A percentile compares a stretch with the other conserved stretches of the same genome.
phyloP scores from a whole-genome alignment of 2,113 vertebrate genomes.

The Rattus norvegicus region DNA sequence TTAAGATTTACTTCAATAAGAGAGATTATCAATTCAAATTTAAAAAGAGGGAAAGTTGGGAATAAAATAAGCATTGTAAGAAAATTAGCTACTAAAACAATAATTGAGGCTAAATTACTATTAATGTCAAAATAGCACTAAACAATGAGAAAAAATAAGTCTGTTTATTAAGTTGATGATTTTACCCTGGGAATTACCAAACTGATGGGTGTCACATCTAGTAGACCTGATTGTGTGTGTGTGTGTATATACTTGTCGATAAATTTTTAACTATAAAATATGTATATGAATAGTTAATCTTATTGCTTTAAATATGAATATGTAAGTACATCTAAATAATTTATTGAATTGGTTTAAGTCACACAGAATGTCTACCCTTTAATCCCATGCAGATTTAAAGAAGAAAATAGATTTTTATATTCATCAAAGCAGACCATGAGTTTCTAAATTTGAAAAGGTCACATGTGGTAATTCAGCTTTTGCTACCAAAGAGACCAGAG shows the following conservation, averaged over 20 bases:
- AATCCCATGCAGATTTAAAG: slow-evolving; percentile 15
- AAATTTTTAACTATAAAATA: background rate
- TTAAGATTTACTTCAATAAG: background rate
- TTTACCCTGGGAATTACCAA: background rate
- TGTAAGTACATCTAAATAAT: background rate
- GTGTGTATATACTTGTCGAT: background rate
- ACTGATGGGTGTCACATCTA: background rate
- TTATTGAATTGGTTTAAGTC: background rate
- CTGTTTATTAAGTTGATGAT: background rate
- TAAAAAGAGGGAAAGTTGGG: background rate
- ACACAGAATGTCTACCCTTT: background rate
- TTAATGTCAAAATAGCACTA: background rate
- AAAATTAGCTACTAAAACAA: background rate
- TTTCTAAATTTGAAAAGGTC: background rate
- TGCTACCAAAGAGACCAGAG: background rate
- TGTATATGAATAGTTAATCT: background rate
- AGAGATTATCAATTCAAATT: background rate
- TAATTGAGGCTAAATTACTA: background rate
- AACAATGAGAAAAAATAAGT: background rate
- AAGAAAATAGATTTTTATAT: background rate
- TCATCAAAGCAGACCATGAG: background rate
- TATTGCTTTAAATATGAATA: background rate
- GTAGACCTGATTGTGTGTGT: background rate
- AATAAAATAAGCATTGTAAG: background rate
- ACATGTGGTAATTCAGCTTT: background rate